Evolutionary conservation across 2,888 invertebrate species (phyloP).

Genomic region (Zelleria hepariella): DNA sequence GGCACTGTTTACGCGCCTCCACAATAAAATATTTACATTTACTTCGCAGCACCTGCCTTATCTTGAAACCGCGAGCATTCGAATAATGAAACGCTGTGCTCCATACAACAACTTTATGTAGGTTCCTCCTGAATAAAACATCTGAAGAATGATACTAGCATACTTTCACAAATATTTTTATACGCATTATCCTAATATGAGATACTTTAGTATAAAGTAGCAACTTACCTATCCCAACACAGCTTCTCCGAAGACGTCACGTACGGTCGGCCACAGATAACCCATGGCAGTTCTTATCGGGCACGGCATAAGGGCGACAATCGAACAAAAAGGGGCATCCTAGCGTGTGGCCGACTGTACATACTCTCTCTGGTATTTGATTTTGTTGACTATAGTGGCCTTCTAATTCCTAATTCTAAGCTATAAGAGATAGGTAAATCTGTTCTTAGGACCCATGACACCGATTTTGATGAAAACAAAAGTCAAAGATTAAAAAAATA

Average conservation of each 20-base stretch:
- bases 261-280: too few relatives aligned
- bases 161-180: slow-evolving; percentile 4
- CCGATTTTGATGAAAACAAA: too few relatives aligned
- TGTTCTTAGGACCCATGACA: too few relatives aligned
- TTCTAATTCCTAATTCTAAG: too few relatives aligned
- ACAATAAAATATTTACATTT: slow-evolving; percentile 71
- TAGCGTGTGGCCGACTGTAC: too few relatives aligned
- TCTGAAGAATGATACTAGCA: not conserved
- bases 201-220: not conserved
- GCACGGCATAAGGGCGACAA: too few relatives aligned
- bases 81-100: slow-evolving; percentile 56
- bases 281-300: too few relatives aligned
- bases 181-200: not conserved
- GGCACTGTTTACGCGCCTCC: slow-evolving; percentile 61
- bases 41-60: slow-evolving; percentile 62
- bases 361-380: too few relatives aligned
- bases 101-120: slow-evolving; percentile 1
- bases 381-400: too few relatives aligned
- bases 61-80: slow-evolving; percentile 52
- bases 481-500: too few relatives aligned
- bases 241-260: not conserved
- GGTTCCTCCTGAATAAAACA: slow-evolving; percentile 4
- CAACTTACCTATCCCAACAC: not conserved
- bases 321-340: too few relatives aligned
- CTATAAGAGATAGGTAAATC: too few relatives aligned